These are phyloP conservation scores for Eupithecia dodoneata DNA, from an alignment of 2,888 invertebrate species.

Conservation along the genomic window DNA sequence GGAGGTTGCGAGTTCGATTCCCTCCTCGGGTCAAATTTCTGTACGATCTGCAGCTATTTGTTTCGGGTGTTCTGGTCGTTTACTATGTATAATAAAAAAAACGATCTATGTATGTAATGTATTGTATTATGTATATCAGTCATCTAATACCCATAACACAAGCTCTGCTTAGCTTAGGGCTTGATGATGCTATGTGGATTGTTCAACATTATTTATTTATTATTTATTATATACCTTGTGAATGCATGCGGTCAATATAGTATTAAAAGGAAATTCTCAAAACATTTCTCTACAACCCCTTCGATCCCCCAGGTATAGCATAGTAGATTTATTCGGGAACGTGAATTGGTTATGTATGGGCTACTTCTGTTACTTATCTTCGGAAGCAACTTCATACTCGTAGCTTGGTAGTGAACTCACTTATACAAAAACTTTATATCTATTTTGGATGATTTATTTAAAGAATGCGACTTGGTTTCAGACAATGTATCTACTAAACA, in stretches of 20 bases:
- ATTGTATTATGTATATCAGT: no score
- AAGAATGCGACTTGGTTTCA: not conserved
- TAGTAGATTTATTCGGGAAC: conserved; percentile 48
- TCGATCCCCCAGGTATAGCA: conserved; percentile 39
- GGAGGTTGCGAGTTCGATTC: no score
- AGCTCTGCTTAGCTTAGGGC: no score
- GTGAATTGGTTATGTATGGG: conserved; percentile 44
- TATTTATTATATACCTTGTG: not conserved
- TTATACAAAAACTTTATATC: not conserved
- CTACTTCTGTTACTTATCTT: not conserved
- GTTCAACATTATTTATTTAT: no score
- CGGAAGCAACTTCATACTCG: not conserved
- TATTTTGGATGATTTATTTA: not conserved
- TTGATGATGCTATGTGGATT: no score
- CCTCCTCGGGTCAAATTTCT: no score
- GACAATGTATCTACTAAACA: no score
- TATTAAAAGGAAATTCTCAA: conserved; percentile 37
- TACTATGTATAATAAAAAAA: no score
- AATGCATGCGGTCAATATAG: conserved; percentile 29
- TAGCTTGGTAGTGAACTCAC: not conserved
- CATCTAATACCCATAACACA: no score
- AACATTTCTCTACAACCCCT: conserved; percentile 40
- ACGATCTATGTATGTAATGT: no score
- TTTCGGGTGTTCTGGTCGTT: no score
- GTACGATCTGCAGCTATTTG: no score